phyloP scores from a whole-genome alignment of 2,888 invertebrate genomes.

The Parnassius glacialis region DNA sequence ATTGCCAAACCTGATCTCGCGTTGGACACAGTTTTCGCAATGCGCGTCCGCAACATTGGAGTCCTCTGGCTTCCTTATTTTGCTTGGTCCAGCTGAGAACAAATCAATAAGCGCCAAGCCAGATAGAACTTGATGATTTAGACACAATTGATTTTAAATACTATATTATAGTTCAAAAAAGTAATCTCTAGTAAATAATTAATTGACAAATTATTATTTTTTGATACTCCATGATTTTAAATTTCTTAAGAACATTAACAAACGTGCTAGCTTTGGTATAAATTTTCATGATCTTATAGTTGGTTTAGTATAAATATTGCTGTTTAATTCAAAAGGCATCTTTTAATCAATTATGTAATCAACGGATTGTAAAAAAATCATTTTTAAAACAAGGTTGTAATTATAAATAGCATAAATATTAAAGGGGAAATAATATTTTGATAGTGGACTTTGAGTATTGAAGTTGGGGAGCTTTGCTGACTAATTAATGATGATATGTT shows the following conservation, averaged over 20 bases:
- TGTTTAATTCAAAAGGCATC: too few species aligned
- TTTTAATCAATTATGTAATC: too few species aligned
- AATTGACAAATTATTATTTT: background rate
- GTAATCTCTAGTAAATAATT: background rate
- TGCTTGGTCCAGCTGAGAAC: conserved; percentile 70
- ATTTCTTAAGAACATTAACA: too few species aligned
- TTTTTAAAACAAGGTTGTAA: too few species aligned
- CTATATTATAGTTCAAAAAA: background rate
- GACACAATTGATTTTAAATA: background rate
- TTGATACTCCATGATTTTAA: background rate
- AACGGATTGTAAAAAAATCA: too few species aligned
- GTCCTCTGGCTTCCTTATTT: conserved; percentile 52
- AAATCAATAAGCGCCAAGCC: conserved; percentile 70
- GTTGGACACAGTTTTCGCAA: conserved; percentile 60
- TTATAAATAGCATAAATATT: too few species aligned
- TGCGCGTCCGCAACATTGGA: conserved; percentile 41
- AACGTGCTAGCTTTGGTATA: background rate
- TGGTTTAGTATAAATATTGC: too few species aligned
- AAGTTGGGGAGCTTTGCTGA: conserved; percentile 11
- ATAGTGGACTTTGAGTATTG: too few species aligned
- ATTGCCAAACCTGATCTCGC: conserved; percentile 61
- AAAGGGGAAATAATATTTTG: too few species aligned
- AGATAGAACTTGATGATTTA: conserved; percentile 36
- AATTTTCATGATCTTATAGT: background rate
- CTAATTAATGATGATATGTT: conserved; percentile 6